Conservation (phyloP, 2,797 vertebrate genomes). For the Bryconaethiops microstoma region DNA sequence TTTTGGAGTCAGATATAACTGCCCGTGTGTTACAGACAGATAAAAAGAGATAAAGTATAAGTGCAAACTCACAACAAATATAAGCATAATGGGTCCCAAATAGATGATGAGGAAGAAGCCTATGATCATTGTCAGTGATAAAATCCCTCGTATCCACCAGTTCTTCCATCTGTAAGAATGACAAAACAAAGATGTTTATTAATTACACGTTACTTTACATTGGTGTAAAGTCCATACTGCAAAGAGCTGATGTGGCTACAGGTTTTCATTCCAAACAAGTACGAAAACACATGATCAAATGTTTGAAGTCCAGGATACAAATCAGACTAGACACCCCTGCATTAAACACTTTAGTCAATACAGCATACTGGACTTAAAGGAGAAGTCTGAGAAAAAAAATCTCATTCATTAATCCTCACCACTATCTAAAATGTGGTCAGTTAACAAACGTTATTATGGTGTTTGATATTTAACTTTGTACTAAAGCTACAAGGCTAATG, state of each 20-base stretch:
- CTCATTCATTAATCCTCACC: too few species aligned
- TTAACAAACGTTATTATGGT: too few species aligned
- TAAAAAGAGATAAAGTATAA: background rate
- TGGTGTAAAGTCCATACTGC: background rate
- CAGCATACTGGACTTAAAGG: too few species aligned
- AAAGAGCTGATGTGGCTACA: too few species aligned
- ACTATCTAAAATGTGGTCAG: too few species aligned
- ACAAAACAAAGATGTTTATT: conserved; percentile 36
- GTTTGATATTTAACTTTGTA: too few species aligned
- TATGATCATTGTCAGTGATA: conserved; percentile 91
- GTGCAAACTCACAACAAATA: conserved; percentile 74
- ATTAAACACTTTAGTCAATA: too few species aligned
- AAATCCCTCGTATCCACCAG: conserved; percentile 97
- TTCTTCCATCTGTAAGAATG: conserved; percentile 91
- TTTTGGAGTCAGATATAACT: conserved; percentile 1
- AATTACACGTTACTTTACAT: background rate
- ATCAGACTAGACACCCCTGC: too few species aligned
- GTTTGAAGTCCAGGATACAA: too few species aligned
- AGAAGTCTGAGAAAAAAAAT: too few species aligned
- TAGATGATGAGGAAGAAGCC: conserved; percentile 93
- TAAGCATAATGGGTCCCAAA: conserved; percentile 91
- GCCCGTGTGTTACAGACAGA: background rate
- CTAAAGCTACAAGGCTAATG: too few species aligned
- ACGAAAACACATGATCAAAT: too few species aligned
- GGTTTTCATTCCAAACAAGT: background rate